Conservation (phyloP, 2,797 vertebrate species). For the Intellagama lesueurii region DNA sequence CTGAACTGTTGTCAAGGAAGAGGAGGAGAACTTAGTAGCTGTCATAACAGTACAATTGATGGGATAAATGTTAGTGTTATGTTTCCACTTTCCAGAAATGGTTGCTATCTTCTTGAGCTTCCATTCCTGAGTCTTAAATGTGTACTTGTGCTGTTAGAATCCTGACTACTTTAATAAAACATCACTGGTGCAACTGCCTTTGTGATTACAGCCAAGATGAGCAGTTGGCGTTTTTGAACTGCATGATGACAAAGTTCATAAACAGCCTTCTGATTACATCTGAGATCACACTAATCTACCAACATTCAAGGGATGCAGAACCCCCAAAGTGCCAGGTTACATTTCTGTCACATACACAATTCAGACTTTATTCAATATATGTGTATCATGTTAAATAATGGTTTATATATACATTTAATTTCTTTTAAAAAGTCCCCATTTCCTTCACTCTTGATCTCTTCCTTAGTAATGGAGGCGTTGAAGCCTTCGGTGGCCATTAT, state of each 20-base stretch:
- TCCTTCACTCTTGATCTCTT: conserved; percentile 62
- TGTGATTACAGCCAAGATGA: conserved; percentile 40
- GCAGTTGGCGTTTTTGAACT: conserved; percentile 23
- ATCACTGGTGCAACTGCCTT: neutral
- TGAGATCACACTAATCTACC: conserved; percentile 62
- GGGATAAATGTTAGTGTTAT: conserved; percentile 19
- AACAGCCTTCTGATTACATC: conserved; percentile 40
- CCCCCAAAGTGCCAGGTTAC: conserved; percentile 34
- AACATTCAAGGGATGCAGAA: neutral
- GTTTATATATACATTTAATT: conserved; percentile 67
- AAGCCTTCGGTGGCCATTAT: conserved; percentile 71
- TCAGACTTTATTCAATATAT: conserved; percentile 62
- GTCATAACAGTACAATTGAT: conserved; percentile 25
- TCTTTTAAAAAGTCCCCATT: conserved; percentile 58
- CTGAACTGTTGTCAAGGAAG: neutral
- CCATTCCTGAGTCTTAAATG: neutral
- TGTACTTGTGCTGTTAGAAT: neutral
- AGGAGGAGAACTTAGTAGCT: neutral
- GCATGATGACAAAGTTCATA: conserved; percentile 36
- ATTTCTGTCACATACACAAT: conserved; percentile 45
- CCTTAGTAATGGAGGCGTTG: conserved; percentile 54
- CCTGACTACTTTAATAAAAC: neutral
- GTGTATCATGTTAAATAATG: conserved; percentile 71
- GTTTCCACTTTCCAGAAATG: neutral
- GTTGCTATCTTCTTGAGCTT: conserved; percentile 10